These are phyloP conservation scores for Pseudolaguvia tuberculata DNA, from an alignment of 2,113 vertebrate species.

Conservation along the genomic window DNA sequence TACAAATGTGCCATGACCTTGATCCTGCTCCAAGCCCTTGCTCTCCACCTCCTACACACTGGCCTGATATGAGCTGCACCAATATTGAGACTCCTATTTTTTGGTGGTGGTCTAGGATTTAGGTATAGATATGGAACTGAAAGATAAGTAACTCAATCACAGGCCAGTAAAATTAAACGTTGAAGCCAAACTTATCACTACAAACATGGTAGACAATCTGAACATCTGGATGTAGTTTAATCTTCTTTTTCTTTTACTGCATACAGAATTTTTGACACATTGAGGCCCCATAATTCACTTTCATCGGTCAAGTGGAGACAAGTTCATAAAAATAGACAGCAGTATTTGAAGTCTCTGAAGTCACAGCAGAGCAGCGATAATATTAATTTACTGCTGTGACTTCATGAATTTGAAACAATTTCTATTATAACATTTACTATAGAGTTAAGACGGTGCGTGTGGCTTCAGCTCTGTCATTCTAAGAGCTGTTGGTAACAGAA, in stretches of 20 bases:
- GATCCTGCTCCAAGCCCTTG: neutral
- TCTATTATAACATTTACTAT: constrained; percentile 3
- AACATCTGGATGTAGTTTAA: constrained; percentile 32
- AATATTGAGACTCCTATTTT: neutral
- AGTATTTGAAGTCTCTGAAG: constrained; percentile 11
- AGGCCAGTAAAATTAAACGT: neutral
- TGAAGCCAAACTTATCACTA: neutral
- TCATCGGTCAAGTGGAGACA: constrained; percentile 36
- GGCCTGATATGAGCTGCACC: neutral
- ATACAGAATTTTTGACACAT: constrained; percentile 21
- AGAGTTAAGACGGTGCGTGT: constrained; percentile 18
- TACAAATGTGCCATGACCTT: constrained; percentile 1
- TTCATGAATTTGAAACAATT: constrained; percentile 27
- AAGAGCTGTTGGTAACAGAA: constrained; percentile 2
- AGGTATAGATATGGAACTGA: neutral
- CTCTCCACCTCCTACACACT: neutral
- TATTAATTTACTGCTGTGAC: constrained; percentile 8
- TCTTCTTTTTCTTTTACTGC: constrained; percentile 37
- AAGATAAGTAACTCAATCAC: neutral
- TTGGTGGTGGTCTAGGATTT: no score
- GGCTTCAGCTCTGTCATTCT: neutral
- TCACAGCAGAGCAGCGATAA: neutral
- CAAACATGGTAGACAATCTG: neutral
- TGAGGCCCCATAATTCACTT: constrained; percentile 14
- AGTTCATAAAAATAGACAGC: constrained; percentile 17